phyloP scores from a whole-genome alignment of 2,888 invertebrate genomes.

The Cryptocheilus praepositus region DNA sequence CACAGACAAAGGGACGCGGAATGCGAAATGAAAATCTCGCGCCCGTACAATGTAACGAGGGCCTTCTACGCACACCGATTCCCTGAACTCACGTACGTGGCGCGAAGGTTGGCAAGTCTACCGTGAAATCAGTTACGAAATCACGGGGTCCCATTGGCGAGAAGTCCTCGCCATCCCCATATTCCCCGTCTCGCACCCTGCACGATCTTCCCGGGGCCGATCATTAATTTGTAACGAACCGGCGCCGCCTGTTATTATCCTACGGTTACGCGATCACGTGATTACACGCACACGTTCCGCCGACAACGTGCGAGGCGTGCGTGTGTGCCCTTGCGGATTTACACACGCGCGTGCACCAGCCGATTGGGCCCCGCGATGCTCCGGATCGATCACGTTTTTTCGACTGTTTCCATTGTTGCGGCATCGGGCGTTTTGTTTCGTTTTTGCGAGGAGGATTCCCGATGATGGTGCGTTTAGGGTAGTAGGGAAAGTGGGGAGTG shows the following conservation, averaged over 20 bases:
- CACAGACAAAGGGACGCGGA: slow-evolving; percentile 58
- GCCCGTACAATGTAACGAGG: background rate
- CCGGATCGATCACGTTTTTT: slow-evolving; percentile 1
- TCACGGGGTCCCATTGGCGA: slow-evolving; percentile 62
- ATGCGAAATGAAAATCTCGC: slow-evolving; percentile 45
- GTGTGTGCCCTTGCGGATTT: slow-evolving; percentile 3
- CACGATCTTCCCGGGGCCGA: slow-evolving; percentile 48
- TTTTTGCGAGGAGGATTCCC: too few relatives aligned
- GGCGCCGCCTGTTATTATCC: slow-evolving; percentile 66
- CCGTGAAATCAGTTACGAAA: slow-evolving; percentile 64
- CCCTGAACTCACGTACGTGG: slow-evolving; percentile 21
- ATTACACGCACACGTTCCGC: slow-evolving; percentile 38
- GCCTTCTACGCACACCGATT: too few relatives aligned
- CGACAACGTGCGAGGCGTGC: slow-evolving; percentile 6
- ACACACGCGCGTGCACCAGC: background rate
- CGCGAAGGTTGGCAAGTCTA: slow-evolving; percentile 47
- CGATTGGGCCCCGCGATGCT: background rate
- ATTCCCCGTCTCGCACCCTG: slow-evolving; percentile 5
- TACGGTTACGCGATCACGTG: slow-evolving; percentile 62
- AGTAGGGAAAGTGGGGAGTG: too few relatives aligned
- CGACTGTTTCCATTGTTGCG: too few relatives aligned
- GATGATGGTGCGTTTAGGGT: too few relatives aligned
- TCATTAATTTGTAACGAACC: slow-evolving; percentile 71
- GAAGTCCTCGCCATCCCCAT: slow-evolving; percentile 28
- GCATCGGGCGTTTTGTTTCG: too few relatives aligned